These are phyloP conservation scores for Patagioenas fasciata DNA, from an alignment of 2,113 vertebrate species.

Conservation along the genomic window DNA sequence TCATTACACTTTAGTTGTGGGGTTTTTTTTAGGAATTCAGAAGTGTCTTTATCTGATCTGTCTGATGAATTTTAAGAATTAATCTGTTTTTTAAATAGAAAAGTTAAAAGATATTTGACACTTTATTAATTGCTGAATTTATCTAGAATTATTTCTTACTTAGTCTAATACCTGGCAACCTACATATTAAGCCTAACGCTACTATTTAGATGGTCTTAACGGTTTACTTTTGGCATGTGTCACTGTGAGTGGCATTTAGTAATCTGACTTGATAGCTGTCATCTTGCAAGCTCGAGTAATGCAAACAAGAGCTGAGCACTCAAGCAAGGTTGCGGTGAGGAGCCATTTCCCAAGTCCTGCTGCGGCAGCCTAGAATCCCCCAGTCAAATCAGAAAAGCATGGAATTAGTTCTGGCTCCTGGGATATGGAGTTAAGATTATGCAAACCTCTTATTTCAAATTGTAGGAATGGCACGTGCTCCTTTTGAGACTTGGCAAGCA, in stretches of 20 bases:
- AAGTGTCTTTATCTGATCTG: neutral
- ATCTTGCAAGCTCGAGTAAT: slow-evolving; percentile 49
- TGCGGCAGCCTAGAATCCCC: neutral
- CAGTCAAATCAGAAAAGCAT: slow-evolving; percentile 39
- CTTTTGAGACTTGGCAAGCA: neutral
- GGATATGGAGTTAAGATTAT: slow-evolving; percentile 24
- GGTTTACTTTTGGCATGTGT: slow-evolving; percentile 54
- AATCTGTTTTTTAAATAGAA: neutral
- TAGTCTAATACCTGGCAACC: neutral
- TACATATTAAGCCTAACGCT: neutral
- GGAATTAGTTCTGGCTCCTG: slow-evolving; percentile 38
- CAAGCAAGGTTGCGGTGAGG: slow-evolving; percentile 43
- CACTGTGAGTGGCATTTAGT: slow-evolving; percentile 43
- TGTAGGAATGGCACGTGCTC: neutral
- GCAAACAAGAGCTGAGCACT: slow-evolving; percentile 57
- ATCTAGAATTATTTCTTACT: neutral
- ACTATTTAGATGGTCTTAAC: neutral
- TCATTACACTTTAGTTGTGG: neutral
- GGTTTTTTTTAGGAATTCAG: neutral
- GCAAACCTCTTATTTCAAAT: neutral
- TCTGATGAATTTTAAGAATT: neutral
- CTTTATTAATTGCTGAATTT: neutral
- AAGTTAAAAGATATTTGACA: neutral
- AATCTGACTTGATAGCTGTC: slow-evolving; percentile 73
- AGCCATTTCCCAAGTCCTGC: slow-evolving; percentile 25